These are phyloP conservation scores for Entomobrya proxima DNA, from an alignment of 2,888 invertebrate genomes.

Conservation along the genomic window DNA sequence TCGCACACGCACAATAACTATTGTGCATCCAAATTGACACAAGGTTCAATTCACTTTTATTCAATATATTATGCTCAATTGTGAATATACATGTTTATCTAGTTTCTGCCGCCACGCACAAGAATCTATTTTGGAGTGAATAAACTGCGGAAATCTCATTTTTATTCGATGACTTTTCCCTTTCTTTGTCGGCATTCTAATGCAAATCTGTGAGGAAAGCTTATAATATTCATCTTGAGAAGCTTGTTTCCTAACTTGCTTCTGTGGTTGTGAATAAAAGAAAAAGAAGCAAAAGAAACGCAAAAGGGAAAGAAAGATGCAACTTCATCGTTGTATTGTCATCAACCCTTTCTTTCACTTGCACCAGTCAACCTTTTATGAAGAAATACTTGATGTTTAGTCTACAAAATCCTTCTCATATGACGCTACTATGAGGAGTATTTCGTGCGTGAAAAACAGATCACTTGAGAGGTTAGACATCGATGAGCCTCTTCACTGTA, in stretches of 20 bases:
- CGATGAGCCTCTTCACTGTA: constrained; percentile 34
- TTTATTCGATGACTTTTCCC: constrained; percentile 49
- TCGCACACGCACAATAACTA: constrained; percentile 19
- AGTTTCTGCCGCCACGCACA: constrained; percentile 9
- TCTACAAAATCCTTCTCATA: constrained; percentile 53
- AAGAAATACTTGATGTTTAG: constrained; percentile 34
- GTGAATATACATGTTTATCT: constrained; percentile 28
- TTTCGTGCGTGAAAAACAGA: constrained; percentile 63
- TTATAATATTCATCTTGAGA: constrained; percentile 1
- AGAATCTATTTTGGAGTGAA: constrained; percentile 42
- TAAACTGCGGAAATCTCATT: constrained; percentile 66
- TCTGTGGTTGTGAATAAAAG: constrained; percentile 19
- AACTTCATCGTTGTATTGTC: constrained; percentile 52
- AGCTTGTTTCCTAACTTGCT: constrained; percentile 9
- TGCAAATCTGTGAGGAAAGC: constrained; percentile 49
- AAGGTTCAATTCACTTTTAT: constrained; percentile 64
- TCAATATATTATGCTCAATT: constrained; percentile 53
- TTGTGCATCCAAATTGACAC: constrained; percentile 62
- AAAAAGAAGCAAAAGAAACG: neutral
- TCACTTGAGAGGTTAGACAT: constrained; percentile 56
- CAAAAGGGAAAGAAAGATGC: constrained; percentile 37
- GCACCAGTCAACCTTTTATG: constrained; percentile 27
- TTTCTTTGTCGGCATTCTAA: constrained; percentile 52
- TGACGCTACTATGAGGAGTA: constrained; percentile 46
- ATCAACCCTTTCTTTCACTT: constrained; percentile 62